phyloP scores from a whole-genome alignment of 1,140 invertebrate species.

The Episyrphus balteatus region DNA sequence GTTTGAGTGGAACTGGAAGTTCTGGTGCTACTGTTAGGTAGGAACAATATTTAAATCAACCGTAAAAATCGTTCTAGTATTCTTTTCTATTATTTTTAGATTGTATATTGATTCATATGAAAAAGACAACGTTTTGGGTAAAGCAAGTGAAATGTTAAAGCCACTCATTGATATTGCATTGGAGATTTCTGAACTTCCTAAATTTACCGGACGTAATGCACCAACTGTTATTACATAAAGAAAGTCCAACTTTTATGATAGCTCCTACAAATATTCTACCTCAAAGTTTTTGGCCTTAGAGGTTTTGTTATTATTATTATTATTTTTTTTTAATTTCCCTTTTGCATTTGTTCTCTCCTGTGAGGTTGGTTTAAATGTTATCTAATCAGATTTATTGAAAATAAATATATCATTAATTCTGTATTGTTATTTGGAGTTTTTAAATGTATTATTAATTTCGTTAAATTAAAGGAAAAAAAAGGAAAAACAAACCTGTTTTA shows the following conservation, averaged over 20 bases:
- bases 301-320: neutral
- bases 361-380: no score
- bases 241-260: neutral
- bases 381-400: no score
- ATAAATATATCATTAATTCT: no score
- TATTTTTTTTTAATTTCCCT: conserved; percentile 1
- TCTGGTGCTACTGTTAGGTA: conserved; percentile 85
- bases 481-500: no score
- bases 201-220: conserved; percentile 74
- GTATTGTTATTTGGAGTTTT: no score
- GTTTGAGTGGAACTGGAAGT: conserved; percentile 95
- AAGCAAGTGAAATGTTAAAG: conserved; percentile 76
- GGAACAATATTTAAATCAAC: conserved; percentile 2
- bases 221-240: conserved; percentile 98
- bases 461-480: no score
- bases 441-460: no score
- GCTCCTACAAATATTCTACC: neutral
- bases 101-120: conserved; percentile 89
- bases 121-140: conserved; percentile 53
- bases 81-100: conserved; percentile 35
- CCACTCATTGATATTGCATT: conserved; percentile 85
- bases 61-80: neutral
- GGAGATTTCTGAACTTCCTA: conserved; percentile 67
- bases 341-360: conserved; percentile 6
- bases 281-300: conserved; percentile 4